Base-by-base conservation (phyloP, 2,797 vertebrate genomes). In the Enteromius fasciolatus region DNA sequence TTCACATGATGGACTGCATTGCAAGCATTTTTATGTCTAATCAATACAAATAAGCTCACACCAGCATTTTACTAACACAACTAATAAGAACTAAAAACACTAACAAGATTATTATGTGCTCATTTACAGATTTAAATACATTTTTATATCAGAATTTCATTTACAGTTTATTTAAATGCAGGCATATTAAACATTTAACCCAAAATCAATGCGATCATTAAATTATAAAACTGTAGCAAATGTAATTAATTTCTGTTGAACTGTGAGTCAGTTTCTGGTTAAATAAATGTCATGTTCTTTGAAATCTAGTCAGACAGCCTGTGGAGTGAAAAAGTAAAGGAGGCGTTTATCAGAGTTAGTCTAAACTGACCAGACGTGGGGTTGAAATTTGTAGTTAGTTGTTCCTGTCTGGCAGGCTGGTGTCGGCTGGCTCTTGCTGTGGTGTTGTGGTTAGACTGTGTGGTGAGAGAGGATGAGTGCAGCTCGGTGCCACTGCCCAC, bases 401-500 rank as follows among this genome's bases (percentile, higher is more conserved):
- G 76, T 70, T 72, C 54, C 52, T 72, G 31, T 63, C 59, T 74
- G 82, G 63, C 81, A 74, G 63, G 41, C 69, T 76, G 44, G 54
- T 70, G 36, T 48, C 63, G 74, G 84, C 54, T 39, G 54, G 80
- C 72, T 36, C 66, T 78, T 68, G 64, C 77, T 82, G 70, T 82
- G 76, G 78, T 76, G 74, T 75, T 82, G 84, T 82, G 84, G 75
- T 85, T 77, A 66, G n/a, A 77, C 78, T n/a, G 61, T 76, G 82
- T 86, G 85, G 73, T 85, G 64, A 83, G 80, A 81, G 87, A 86
- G 84, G 80, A 20, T 85, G 36, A 90, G 84, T 78, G 54, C 23
- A 80, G 92, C 94, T 94, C 94, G 91, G 91, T 94, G 93, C 89
- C 94, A 94, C 94, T 95, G 94, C 94, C 93, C 94, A 95, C 94